Evolutionary conservation across 92 coral and sea anemone species (phyloP).

Genomic region (Palythoa grandiflora): DNA sequence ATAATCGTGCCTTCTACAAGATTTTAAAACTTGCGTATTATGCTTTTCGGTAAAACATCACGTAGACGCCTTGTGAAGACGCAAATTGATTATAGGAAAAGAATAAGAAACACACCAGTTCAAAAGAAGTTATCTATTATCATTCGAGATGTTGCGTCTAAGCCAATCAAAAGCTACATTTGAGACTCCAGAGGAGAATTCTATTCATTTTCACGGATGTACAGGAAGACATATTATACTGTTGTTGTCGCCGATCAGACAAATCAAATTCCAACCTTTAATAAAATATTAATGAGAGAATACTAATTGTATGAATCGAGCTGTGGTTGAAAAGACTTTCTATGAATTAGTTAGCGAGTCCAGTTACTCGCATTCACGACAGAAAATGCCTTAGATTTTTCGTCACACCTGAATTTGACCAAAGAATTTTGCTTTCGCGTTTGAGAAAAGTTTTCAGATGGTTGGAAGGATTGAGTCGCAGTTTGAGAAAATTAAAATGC

Average conservation of each 20-base stretch:
- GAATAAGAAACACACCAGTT: background rate
- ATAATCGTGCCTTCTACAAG: background rate
- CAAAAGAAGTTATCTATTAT: slow-evolving; percentile 21
- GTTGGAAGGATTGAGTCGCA: slow-evolving; percentile 32
- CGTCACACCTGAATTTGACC: background rate
- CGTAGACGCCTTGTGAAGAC: slow-evolving; percentile 24
- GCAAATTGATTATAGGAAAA: slow-evolving; percentile 38
- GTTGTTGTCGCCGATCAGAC: slow-evolving; percentile 53
- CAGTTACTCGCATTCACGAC: slow-evolving; percentile 46
- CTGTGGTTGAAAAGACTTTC: slow-evolving; percentile 27
- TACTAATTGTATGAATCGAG: slow-evolving; percentile 40
- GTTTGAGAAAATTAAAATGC: slow-evolving; percentile 11
- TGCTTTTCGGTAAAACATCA: background rate
- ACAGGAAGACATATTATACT: slow-evolving; percentile 15
- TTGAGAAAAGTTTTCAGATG: slow-evolving; percentile 27
- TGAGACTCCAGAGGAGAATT: slow-evolving; percentile 26
- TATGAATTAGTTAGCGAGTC: slow-evolving; percentile 40
- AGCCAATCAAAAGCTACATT: slow-evolving; percentile 15
- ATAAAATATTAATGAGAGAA: slow-evolving; percentile 69
- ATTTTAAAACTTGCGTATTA: background rate
- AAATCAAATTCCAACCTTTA: slow-evolving; percentile 66
- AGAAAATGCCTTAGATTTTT: slow-evolving; percentile 44
- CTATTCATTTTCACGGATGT: slow-evolving; percentile 44
- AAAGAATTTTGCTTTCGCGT: slow-evolving; percentile 21
- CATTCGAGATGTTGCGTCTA: slow-evolving; percentile 4